Percentiles rank a stretch among this genome's conserved stretches.
Conservation (phyloP, 2,113 vertebrate species). For the Arvicanthis niloticus region DNA sequence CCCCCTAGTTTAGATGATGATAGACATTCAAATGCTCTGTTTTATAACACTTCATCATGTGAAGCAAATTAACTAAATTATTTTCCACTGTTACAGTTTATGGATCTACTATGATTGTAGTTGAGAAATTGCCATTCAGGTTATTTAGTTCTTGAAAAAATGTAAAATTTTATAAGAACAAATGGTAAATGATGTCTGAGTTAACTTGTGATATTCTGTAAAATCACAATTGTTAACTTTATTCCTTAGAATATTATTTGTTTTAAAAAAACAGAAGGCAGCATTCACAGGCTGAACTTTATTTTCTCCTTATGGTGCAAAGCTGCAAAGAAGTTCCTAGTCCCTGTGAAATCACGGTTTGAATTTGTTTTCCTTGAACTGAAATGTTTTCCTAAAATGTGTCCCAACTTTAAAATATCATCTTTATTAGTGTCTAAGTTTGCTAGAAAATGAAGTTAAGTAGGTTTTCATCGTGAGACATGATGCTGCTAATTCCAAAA, state of each 20-base stretch:
- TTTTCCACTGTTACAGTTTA: not conserved
- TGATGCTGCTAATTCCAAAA: not conserved
- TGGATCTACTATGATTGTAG: not conserved
- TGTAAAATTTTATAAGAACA: not conserved
- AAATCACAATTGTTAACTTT: not conserved
- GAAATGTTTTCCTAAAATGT: not conserved
- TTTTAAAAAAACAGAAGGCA: conserved; percentile 9
- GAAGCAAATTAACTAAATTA: not conserved
- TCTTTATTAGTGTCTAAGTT: not conserved
- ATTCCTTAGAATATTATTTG: not conserved
- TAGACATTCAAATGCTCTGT: not conserved
- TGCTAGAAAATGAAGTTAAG: not conserved
- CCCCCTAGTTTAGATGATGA: not conserved
- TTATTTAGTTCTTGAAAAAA: not conserved
- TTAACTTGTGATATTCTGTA: not conserved
- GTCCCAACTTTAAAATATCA: not conserved
- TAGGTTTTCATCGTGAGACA: not conserved
- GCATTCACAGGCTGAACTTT: not conserved
- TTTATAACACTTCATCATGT: not conserved
- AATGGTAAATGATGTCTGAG: not conserved
- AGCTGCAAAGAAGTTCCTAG: not conserved
- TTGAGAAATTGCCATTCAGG: not conserved
- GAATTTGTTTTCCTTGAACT: not conserved
- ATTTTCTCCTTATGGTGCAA: not conserved
- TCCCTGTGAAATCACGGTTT: not conserved